Base-by-base conservation (phyloP, 2,888 invertebrate species). In the Chrysolina oricalcia region DNA sequence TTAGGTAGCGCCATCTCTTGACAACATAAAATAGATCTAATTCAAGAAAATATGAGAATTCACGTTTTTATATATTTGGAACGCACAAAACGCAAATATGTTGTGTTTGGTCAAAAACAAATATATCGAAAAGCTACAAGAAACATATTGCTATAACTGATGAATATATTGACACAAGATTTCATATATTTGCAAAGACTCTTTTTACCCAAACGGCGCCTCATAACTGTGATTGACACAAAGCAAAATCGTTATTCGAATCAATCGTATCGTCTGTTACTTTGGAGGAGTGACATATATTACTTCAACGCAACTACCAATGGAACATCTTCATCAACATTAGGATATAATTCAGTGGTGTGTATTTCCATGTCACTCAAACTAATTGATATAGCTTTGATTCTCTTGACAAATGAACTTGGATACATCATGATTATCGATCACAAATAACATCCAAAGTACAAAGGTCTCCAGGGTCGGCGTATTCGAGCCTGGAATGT, bases 401-500 rank as follows among this genome's bases (percentile, higher is more conserved):
- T 59, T 59, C 59, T 59, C 59, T 17, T 59, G 59, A 59, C 59
- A 35, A 59, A 59, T 59, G 23, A 59, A 27, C 15, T 59, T 59
- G 59, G 17, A 59, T 59, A 23, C 59, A 59, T 59, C 59, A 59
- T 6, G 35, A 35, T 8, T 59, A 27, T 59, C 27, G 59, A 59
- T 59, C 8, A n/a, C 59, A 35, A 23, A 59, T 27, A n/a, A 53
- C 53, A 21, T 53, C 6, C 46, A 56, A 19, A 19, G 23, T 21
- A 8, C 56, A 15, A 46, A 46, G 46, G 46, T 13, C 56, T 21
- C 21, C 6, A 3, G 21, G 56, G 23, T 19, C 11, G 56, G 15
- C 11, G 19, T 21, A 23, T 23, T 21, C 9, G 56, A 19, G 48
- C n/a, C 48, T 15, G 15, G 5, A 48, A 48, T 48, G 15, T 48